Evolutionary conservation across 1,140 invertebrate genomes (phyloP), one percentile per base, ranked within the genome.

Genomic region (Ladona fulva): DNA sequence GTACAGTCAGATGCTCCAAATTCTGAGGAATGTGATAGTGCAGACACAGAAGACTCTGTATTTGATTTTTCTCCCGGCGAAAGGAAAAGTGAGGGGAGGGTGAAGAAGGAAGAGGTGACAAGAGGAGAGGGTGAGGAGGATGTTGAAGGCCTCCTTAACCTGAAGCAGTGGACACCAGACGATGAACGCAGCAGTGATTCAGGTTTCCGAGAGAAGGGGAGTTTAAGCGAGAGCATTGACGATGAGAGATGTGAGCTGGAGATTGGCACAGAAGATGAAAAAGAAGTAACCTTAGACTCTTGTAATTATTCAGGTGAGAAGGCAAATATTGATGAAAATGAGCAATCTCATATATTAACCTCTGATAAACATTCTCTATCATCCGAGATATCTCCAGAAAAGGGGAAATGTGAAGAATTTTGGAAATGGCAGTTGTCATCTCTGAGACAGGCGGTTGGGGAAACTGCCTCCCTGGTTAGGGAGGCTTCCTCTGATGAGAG

Each of bases 171-270:
- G 10, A 88, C 87, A 0, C 87, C 87, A 0, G 87, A 88, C 77
- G 87, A 88, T 37, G 87, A 88, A 77, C 82, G 87, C 59, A 88
- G 87, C 78, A 87, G 86, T 8, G 87, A 88, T 78, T 87, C 87
- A 11, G 87, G 87, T 77, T 88, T 88, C 74, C 82, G 87, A 16
- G 87, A 88, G 74, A 88, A 88, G 79, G 87, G 82, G 25, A 83
- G 83, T 80, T 75, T 83, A 24, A 83, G 82, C 78, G 82, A 83
- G 77, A 82, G 81, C 52, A 80, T 80, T 77, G 82, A 83, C 77
- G 82, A 87, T 78, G 87, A 87, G 42, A 87, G 87, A 44, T 87
- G 87, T 66, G 86, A 24, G 59, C 76, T 78, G 0, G 80, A 37
- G 8, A 37, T 37, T 37, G 8, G 3, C 8, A 5, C 79, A 52